phyloP scores from a whole-genome alignment of 2,113 vertebrate species.

The Cyanoliseus patagonus region DNA sequence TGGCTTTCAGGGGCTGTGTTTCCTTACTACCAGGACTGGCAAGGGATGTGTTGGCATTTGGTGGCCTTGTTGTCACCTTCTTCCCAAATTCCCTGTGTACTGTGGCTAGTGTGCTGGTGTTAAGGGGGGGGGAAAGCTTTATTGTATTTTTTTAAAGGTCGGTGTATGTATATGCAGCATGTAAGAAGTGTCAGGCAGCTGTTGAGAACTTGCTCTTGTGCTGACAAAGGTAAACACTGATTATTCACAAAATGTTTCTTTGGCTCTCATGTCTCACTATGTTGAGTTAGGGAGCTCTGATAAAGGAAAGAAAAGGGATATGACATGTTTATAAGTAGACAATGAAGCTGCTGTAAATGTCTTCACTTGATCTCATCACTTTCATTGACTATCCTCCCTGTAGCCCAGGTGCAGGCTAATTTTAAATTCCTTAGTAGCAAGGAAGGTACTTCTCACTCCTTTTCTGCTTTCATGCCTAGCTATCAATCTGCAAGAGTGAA shows the following conservation, averaged over 20 bases:
- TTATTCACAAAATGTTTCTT: background rate
- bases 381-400: background rate
- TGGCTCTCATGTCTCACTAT: background rate
- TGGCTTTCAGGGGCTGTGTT: background rate
- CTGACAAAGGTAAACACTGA: background rate
- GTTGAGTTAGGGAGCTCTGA: background rate
- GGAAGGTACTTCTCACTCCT: background rate
- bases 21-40: background rate
- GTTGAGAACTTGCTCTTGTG: background rate
- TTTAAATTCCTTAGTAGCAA: background rate
- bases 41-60: background rate
- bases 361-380: background rate
- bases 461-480: background rate
- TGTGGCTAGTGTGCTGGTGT: fast-evolving
- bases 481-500: background rate
- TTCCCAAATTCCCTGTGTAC: background rate
- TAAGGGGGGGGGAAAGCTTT: fast-evolving
- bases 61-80: background rate
- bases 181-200: background rate
- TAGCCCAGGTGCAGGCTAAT: background rate
- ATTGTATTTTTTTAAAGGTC: background rate
- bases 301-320: background rate
- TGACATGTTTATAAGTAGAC: background rate
- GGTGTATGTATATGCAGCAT: background rate
- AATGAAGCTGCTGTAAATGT: background rate